Percentiles rank a stretch among this genome's conserved stretches.
Evolutionary conservation across 1,140 invertebrate genomes (phyloP).

Genomic region (Hypothenemus hampei): DNA sequence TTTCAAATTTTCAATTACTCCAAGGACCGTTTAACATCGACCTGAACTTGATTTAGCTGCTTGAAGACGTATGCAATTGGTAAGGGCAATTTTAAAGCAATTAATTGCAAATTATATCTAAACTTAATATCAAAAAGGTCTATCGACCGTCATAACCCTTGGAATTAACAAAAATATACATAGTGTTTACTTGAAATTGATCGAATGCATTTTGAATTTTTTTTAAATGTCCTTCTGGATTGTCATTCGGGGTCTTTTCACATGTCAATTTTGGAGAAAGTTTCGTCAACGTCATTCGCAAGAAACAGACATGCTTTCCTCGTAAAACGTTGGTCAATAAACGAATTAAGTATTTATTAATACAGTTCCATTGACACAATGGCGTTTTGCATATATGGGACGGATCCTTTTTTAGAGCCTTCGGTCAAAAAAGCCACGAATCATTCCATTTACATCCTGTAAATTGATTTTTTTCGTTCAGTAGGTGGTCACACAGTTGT

Average conservation of each 20-base stretch:
- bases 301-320: no score
- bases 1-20: neutral
- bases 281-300: neutral
- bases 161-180: no score
- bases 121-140: slow-evolving; percentile 20
- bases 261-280: no score
- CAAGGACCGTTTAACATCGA: neutral
- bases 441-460: neutral
- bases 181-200: no score
- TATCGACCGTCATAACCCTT: slow-evolving; percentile 3
- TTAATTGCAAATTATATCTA: slow-evolving; percentile 15
- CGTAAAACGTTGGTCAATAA: no score
- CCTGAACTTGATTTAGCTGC: neutral
- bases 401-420: neutral
- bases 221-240: no score
- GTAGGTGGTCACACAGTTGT: slow-evolving; percentile 1
- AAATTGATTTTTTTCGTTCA: neutral
- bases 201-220: no score
- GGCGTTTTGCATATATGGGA: neutral
- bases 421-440: neutral
- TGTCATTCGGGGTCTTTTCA: no score
- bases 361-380: neutral
- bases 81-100: slow-evolving; percentile 2
- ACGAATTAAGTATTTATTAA: no score
- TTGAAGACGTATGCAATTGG: neutral